These are phyloP conservation scores for Nycticebus coucang DNA, from an alignment of 2,113 vertebrate genomes.

Conservation along the genomic window DNA sequence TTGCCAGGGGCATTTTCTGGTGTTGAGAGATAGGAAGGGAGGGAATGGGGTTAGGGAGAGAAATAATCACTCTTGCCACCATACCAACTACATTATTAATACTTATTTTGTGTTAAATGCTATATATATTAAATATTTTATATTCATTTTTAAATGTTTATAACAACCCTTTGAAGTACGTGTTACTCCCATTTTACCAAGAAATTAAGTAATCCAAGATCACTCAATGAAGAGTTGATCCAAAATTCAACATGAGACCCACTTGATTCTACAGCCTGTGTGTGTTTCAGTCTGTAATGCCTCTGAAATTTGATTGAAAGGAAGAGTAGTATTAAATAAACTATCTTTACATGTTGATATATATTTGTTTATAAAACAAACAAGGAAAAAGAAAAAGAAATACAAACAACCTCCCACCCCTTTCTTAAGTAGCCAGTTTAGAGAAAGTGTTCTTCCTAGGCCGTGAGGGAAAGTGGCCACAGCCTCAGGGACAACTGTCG, in stretches of 20 bases:
- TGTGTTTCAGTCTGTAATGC: conserved; percentile 21
- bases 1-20: neutral
- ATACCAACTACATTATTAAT: neutral
- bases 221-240: conserved; percentile 23
- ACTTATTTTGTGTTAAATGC: conserved; percentile 2
- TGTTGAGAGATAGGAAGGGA: neutral
- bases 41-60: neutral
- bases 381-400: conserved; percentile 50
- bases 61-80: conserved; percentile 5
- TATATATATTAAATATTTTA: neutral
- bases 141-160: conserved; percentile 42
- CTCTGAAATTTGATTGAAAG: conserved; percentile 22
- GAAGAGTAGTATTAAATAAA: conserved; percentile 48
- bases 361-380: conserved; percentile 54
- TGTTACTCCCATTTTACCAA: conserved; percentile 35
- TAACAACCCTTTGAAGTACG: conserved; percentile 8
- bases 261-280: neutral
- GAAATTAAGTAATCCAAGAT: conserved; percentile 24
- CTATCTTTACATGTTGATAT: conserved; percentile 59
- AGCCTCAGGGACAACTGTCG: neutral
- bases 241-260: conserved; percentile 3
- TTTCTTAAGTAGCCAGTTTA: conserved; percentile 46
- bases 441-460: neutral
- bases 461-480: neutral
- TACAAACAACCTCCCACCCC: conserved; percentile 21